These are phyloP conservation scores for Zhuqinia jingwanae DNA, from an alignment of 2,888 invertebrate species.

Conservation along the genomic window DNA sequence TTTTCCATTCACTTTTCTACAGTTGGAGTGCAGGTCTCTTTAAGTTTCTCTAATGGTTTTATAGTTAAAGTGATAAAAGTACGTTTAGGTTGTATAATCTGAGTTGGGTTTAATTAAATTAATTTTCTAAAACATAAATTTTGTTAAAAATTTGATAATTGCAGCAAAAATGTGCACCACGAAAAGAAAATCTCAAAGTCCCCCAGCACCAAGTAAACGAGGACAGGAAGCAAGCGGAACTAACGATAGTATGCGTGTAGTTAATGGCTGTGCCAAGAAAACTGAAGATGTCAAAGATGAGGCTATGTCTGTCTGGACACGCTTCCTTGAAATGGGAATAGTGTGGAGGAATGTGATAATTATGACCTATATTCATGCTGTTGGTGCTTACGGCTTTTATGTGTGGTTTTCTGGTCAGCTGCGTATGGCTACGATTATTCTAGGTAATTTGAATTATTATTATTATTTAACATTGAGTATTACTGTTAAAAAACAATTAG, in stretches of 20 bases:
- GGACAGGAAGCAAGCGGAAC: not conserved
- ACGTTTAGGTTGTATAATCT: not conserved
- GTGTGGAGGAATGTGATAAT: conserved; percentile 71
- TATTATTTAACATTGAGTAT: not conserved
- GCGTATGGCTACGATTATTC: conserved; percentile 44
- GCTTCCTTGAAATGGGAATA: conserved; percentile 44
- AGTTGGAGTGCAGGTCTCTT: too few relatives aligned
- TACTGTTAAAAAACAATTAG: too few relatives aligned
- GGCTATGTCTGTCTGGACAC: not conserved
- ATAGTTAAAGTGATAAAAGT: not conserved
- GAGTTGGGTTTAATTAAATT: not conserved
- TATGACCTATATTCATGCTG: conserved; percentile 63
- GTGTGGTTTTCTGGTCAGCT: conserved; percentile 62
- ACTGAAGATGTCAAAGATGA: not conserved
- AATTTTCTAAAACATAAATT: not conserved
- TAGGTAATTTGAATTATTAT: conserved; percentile 33
- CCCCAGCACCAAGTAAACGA: conserved; percentile 15
- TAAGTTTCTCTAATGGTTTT: not conserved
- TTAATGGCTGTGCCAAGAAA: not conserved
- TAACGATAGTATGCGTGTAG: not conserved
- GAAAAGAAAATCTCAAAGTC: conserved; percentile 56
- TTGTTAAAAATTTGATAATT: not conserved
- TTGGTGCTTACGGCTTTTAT: conserved; percentile 56
- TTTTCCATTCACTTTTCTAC: conserved; percentile 34
- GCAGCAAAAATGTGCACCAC: conserved; percentile 50